These are phyloP conservation scores for Drosophila nigritarsus DNA, from an alignment of 2,888 invertebrate species.

Conservation along the genomic window DNA sequence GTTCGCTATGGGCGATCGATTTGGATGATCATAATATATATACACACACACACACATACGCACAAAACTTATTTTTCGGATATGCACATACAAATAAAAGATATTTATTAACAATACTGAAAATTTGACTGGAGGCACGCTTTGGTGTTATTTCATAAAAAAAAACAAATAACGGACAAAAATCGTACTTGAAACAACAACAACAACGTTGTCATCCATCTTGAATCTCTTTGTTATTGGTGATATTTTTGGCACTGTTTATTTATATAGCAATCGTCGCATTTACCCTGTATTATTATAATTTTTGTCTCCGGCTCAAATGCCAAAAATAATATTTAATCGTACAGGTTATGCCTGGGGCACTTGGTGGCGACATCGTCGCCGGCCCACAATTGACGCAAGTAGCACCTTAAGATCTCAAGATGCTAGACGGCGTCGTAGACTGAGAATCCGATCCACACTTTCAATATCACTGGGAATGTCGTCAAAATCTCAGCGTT, in stretches of 20 bases:
- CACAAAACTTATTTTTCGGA: constrained; percentile 17
- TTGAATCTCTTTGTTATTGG: constrained; percentile 62
- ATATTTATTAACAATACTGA: constrained; percentile 78
- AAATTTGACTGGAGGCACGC: constrained; percentile 79
- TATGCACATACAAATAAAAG: constrained; percentile 68
- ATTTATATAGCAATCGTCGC: constrained; percentile 68
- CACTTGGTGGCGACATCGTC: constrained; percentile 41
- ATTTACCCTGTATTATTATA: constrained; percentile 37
- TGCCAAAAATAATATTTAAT: constrained; percentile 71
- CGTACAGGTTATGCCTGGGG: constrained; percentile 53
- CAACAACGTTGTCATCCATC: constrained; percentile 63
- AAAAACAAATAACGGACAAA: constrained; percentile 42
- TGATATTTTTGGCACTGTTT: constrained; percentile 77
- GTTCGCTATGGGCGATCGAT: constrained; percentile 41
- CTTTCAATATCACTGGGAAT: constrained; percentile 9
- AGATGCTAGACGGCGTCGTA: constrained; percentile 31
- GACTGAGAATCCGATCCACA: constrained; percentile 6
- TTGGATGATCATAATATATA: constrained; percentile 37
- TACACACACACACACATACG: constrained; percentile 4
- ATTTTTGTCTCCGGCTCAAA: constrained; percentile 56
- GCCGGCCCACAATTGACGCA: constrained; percentile 57
- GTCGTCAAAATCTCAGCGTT: constrained; percentile 23
- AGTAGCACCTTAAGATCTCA: constrained; percentile 45
- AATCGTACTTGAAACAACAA: constrained; percentile 22
- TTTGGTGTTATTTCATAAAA: constrained; percentile 73